phyloP scores from a whole-genome alignment of 2,888 invertebrate species.

The Isoperla grammatica region DNA sequence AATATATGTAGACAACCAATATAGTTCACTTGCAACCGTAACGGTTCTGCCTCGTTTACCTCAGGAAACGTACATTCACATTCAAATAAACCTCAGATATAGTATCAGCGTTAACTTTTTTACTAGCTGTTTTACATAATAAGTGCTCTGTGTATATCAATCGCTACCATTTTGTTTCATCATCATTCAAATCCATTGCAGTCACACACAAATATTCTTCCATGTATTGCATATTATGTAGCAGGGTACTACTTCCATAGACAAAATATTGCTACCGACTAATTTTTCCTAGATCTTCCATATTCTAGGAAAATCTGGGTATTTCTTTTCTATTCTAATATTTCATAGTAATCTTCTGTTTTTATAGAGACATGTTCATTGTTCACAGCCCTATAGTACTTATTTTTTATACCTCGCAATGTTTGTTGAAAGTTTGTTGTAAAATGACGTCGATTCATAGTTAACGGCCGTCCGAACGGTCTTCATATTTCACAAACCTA shows the following conservation, averaged over 20 bases:
- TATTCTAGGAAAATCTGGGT: slow-evolving; percentile 8
- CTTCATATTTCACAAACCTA: no score
- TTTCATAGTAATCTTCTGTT: slow-evolving; percentile 3
- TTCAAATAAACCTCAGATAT: slow-evolving; percentile 9
- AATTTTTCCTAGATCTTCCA: slow-evolving; percentile 13
- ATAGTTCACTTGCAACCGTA: background rate
- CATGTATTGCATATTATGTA: slow-evolving; percentile 1
- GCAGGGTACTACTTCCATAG: slow-evolving; percentile 11
- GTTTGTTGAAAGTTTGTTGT: slow-evolving; percentile 18
- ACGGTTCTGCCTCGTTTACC: background rate
- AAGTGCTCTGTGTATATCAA: background rate
- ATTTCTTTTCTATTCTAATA: slow-evolving; percentile 9
- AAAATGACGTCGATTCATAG: no score
- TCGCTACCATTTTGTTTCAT: background rate
- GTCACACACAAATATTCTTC: slow-evolving; percentile 3
- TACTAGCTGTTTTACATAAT: slow-evolving; percentile 1
- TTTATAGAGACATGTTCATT: background rate
- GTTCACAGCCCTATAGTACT: slow-evolving; percentile 27
- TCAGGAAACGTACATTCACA: slow-evolving; percentile 18
- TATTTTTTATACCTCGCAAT: slow-evolving; percentile 33
- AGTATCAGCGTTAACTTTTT: background rate
- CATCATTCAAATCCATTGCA: slow-evolving; percentile 1
- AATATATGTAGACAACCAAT: background rate
- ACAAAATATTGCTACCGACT: slow-evolving; percentile 1
- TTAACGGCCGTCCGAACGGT: no score